Evolutionary conservation across 2,888 invertebrate genomes (phyloP).

Genomic region (Drosophila cracens): DNA sequence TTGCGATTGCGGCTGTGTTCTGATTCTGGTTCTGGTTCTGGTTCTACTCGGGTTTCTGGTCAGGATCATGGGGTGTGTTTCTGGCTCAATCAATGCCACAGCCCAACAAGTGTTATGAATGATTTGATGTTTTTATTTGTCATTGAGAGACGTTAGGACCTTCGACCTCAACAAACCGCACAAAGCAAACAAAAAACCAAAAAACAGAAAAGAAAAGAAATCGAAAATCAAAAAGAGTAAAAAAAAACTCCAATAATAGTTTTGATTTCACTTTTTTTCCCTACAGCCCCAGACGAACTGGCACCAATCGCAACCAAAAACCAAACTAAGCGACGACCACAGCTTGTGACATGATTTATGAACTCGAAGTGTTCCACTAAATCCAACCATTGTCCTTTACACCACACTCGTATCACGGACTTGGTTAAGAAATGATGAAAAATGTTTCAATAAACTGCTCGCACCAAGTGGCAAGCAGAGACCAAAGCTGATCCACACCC

Average conservation of each 20-base stretch:
- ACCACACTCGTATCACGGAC: slow-evolving; percentile 35
- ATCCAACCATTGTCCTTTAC: slow-evolving; percentile 62
- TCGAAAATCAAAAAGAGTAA: neutral
- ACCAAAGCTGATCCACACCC: slow-evolving; percentile 38
- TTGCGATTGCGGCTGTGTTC: slow-evolving; percentile 33
- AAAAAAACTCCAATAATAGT: slow-evolving; percentile 62
- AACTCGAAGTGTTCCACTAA: slow-evolving; percentile 22
- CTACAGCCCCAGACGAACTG: slow-evolving; percentile 53
- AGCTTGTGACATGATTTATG: slow-evolving; percentile 75
- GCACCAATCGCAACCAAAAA: slow-evolving; percentile 48
- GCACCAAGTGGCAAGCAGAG: slow-evolving; percentile 15
- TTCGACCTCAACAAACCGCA: slow-evolving; percentile 72
- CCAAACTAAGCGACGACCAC: slow-evolving; percentile 45
- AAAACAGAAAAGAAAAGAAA: slow-evolving; percentile 17
- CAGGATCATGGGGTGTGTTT: slow-evolving; percentile 77
- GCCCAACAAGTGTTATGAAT: slow-evolving; percentile 79
- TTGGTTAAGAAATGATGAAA: slow-evolving; percentile 71
- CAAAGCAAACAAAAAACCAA: slow-evolving; percentile 42
- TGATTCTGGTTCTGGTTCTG: slow-evolving; percentile 15
- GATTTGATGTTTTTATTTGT: slow-evolving; percentile 81
- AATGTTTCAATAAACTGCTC: slow-evolving; percentile 73
- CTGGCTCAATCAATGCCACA: slow-evolving; percentile 81
- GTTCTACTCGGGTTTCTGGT: slow-evolving; percentile 14
- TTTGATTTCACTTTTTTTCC: slow-evolving; percentile 72
- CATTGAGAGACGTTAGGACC: slow-evolving; percentile 41